Percentiles rank a stretch among this genome's conserved stretches.
Evolutionary conservation across 1,140 invertebrate species (phyloP).

Genomic region (Magallana ariakensis): DNA sequence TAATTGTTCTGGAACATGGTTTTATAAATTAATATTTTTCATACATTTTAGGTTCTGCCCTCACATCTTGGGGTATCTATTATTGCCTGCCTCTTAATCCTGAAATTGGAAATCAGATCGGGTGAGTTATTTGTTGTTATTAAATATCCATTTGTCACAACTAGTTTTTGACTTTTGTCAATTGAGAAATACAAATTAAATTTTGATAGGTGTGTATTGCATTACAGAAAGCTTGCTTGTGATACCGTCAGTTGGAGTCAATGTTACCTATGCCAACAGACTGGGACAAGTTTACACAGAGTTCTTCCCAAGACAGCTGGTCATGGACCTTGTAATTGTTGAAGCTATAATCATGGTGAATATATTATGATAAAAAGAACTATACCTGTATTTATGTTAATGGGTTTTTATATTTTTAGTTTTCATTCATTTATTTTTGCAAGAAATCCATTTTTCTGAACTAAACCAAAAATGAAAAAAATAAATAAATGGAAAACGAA

Average conservation of each 20-base stretch:
- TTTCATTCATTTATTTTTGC: no score
- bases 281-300: slow-evolving; percentile 37
- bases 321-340: slow-evolving; percentile 31
- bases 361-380: no score
- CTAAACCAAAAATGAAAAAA: no score
- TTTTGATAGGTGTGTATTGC: background rate
- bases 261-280: slow-evolving; percentile 32
- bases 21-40: no score
- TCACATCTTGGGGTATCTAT: background rate
- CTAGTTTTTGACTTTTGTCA: no score
- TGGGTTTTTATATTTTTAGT: no score
- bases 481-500: no score
- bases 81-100: background rate
- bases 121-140: background rate
- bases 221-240: slow-evolving; percentile 24
- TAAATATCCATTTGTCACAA: no score
- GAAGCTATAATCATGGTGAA: slow-evolving; percentile 45
- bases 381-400: no score
- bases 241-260: slow-evolving; percentile 29
- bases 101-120: slow-evolving; percentile 3
- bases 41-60: background rate
- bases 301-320: slow-evolving; percentile 28
- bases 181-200: no score
- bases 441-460: no score
- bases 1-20: no score